A percentile compares a stretch with the other conserved stretches of the same genome.
These are phyloP conservation scores for Cassiopea andromeda DNA, from an alignment of 30 jellyfish, hydroid and myxozoan genomes.

Conservation along the genomic window DNA sequence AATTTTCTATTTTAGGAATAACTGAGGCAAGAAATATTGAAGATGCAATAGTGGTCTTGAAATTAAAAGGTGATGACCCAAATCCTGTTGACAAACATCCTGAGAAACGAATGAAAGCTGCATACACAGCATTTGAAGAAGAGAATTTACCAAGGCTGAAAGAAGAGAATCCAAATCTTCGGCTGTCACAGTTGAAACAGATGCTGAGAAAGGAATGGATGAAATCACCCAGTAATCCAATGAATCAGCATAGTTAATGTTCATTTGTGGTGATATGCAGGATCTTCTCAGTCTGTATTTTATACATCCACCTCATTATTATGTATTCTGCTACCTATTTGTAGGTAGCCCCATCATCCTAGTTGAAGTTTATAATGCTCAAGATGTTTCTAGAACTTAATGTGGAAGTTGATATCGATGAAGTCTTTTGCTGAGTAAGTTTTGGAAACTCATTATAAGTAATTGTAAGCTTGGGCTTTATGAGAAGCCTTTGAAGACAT, in stretches of 20 bases:
- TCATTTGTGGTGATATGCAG: too few species aligned
- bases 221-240: slow-evolving; percentile 90
- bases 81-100: slow-evolving; percentile 74
- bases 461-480: too few species aligned
- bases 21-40: slow-evolving; percentile 85
- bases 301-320: too few species aligned
- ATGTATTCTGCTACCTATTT: too few species aligned
- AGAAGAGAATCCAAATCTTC: slow-evolving; percentile 80
- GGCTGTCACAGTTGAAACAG: slow-evolving; percentile 85
- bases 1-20: not conserved
- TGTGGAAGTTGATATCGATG: too few species aligned
- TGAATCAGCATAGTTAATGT: slow-evolving; percentile 55
- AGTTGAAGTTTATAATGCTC: too few species aligned
- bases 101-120: slow-evolving; percentile 93
- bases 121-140: slow-evolving; percentile 80
- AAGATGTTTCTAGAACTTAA: too few species aligned
- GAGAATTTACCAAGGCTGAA: slow-evolving; percentile 79
- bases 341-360: too few species aligned
- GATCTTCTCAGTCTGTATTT: too few species aligned
- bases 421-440: too few species aligned
- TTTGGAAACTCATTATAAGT: too few species aligned
- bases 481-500: too few species aligned
- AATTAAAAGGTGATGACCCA: slow-evolving; percentile 39
- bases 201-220: slow-evolving; percentile 86
- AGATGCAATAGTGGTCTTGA: slow-evolving; percentile 84